Evolutionary conservation across 2,113 vertebrate species (phyloP).

Genomic region (Camelus bactrianus): DNA sequence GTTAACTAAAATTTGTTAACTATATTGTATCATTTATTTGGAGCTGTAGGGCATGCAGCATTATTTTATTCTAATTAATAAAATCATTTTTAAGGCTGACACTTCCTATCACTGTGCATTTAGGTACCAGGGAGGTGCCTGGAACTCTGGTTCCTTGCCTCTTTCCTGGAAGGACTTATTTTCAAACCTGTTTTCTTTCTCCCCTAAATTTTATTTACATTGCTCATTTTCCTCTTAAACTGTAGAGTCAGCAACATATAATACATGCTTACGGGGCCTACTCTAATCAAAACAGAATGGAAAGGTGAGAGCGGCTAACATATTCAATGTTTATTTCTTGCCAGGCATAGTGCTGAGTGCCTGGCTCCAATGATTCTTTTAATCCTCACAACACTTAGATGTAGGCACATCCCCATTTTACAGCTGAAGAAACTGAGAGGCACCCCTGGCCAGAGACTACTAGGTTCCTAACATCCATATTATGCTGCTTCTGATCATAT

Average conservation of each 20-base stretch:
- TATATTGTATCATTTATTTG: constrained; percentile 2
- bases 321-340: background rate
- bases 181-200: constrained; percentile 24
- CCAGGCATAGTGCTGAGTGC: background rate
- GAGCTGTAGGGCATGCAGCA: background rate
- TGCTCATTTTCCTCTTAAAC: background rate
- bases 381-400: background rate
- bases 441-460: background rate
- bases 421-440: constrained; percentile 34
- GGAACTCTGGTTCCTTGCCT: background rate
- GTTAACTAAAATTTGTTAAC: constrained; percentile 27
- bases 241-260: background rate
- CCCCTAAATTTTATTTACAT: background rate
- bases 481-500: background rate
- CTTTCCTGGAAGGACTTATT: background rate
- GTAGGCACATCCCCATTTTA: background rate
- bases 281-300: background rate
- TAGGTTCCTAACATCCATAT: background rate
- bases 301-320: background rate
- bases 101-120: background rate
- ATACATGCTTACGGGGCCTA: background rate
- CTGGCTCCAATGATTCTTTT: background rate
- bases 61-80: background rate
- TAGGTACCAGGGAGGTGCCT: background rate
- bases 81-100: constrained; percentile 38